Base-by-base conservation (phyloP, 2,113 vertebrate genomes). In the Hirundichthys speculiger region DNA sequence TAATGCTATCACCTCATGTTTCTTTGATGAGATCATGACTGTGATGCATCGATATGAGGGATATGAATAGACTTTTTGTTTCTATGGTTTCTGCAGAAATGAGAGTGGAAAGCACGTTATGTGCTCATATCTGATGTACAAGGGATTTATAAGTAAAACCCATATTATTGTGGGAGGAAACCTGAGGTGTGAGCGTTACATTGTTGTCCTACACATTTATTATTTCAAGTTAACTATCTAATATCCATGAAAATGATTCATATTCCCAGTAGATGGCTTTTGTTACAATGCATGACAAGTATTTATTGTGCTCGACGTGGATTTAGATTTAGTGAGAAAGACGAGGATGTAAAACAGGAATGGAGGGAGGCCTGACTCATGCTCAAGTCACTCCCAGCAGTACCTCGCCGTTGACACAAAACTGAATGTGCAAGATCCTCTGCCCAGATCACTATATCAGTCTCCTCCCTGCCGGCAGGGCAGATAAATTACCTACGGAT, bases 21-120 rank as follows among this genome's bases (percentile, higher is more conserved):
- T 90, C 83, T 88, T 90, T 89, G 83, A 91, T 91, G 89, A 86
- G 79, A 81, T 89, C 76, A 84, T 84, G 86, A 86, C 86, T 56
- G 56, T 83, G 82, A 86, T 86, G 85, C 62, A 84, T 87, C 7
- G 73, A 77, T 77, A 70, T 47, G 25, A 52, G 38, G 66, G 82
- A 88, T 86, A 86, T 83, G 84, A 88, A 90, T 83, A 90, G 84
- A 78, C 76, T 72, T 78, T 77, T 72, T 75, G 55, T 86, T 79
- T 77, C 74, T 64, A 59, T 63, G 62, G 69, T 73, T 74, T 71
- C 77, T 64, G 79, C 48, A 69, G 52, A 64, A 69, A 69, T 41
- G 49, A 62, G 66, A 68, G 16, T 19, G 66, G 18, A 74, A 88
- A 73, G 71, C 58, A 74, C 74, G n/a, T 77, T 57, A 70, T 21